Evolutionary conservation across 92 coral and sea anemone genomes (phyloP), one percentile per base, ranked within the genome.

Genomic region (Porites cylindrica): DNA sequence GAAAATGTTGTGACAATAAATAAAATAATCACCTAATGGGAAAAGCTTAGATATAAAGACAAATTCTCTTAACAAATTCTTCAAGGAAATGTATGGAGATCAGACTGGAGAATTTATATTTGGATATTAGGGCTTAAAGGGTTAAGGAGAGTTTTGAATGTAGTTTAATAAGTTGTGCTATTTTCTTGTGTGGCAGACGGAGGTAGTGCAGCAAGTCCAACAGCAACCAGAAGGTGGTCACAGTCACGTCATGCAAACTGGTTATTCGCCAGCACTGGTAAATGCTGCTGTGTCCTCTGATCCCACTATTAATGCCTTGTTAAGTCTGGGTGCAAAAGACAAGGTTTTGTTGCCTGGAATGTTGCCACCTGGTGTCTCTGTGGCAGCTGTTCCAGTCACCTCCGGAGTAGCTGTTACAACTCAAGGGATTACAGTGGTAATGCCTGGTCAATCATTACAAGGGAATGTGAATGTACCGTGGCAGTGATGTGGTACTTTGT

Each of bases 271-370:
- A 6, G 85, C 92, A 20, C 87, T 89, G 24, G 75, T 90, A n/a
- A 94, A 90, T 16, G 81, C 89, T 52, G 92, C 93, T 69, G 93
- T 97, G 14, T 91, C 94, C n/a, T 86, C 98, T 16, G 99, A 97
- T 87, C 96, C 96, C 73, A 97, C 99, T 29, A 97, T 97, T 85
- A 95, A 97, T 92, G 98, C 97, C 10, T 91, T 96, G 50, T 86
- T 96, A 58, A 95, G 96, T 85, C 82, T 96, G 64, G 92, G 98
- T 14, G 96, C 95, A 29, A 94, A 96, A 81, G 99, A 96, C 81
- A 95, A 96, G 91, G 93, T 88, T 70, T 90, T 90, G 68, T 90
- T 93, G 21, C 91, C 90, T 5, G 86, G 86, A 64, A 89, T 92
- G 93, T 88, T 88, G 29, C 91, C 90, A 19, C 90, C 93, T 12